Evolutionary conservation across 2,888 invertebrate species (phyloP).

Genomic region (Parnassius orleans): DNA sequence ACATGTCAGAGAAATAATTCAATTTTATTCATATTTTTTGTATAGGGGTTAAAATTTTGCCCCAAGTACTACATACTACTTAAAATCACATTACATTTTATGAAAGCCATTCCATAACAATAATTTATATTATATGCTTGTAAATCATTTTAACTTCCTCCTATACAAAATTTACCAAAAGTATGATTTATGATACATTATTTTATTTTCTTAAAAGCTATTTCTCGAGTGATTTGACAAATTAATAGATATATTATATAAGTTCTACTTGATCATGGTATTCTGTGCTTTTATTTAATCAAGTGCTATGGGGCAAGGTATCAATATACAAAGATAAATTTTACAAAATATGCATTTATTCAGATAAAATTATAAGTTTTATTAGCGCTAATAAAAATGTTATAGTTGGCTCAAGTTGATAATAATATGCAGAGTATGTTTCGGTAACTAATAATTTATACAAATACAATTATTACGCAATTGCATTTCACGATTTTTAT

Average conservation of each 20-base stretch:
- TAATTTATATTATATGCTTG: slow-evolving; percentile 13
- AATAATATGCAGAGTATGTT: slow-evolving; percentile 30
- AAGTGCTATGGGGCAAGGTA: slow-evolving; percentile 44
- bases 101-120: slow-evolving; percentile 20
- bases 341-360: slow-evolving; percentile 64
- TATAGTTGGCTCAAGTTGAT: slow-evolving; percentile 40
- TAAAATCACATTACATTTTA: slow-evolving; percentile 12
- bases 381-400: slow-evolving; percentile 57
- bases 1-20: not conserved
- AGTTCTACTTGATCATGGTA: slow-evolving; percentile 11
- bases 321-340: slow-evolving; percentile 58
- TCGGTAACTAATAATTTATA: slow-evolving; percentile 61
- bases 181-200: slow-evolving; percentile 1
- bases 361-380: slow-evolving; percentile 60
- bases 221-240: slow-evolving; percentile 15
- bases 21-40: not conserved
- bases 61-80: too few species aligned
- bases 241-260: slow-evolving; percentile 20
- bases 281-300: slow-evolving; percentile 35
- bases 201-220: slow-evolving; percentile 17
- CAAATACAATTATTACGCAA: slow-evolving; percentile 36
- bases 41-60: not conserved
- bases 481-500: slow-evolving; percentile 45
- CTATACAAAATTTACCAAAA: slow-evolving; percentile 15
- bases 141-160: not conserved